Percentiles rank a stretch among this genome's conserved stretches.
Conservation (phyloP, 2,113 vertebrate species). For the Gracilinanus agilis region DNA sequence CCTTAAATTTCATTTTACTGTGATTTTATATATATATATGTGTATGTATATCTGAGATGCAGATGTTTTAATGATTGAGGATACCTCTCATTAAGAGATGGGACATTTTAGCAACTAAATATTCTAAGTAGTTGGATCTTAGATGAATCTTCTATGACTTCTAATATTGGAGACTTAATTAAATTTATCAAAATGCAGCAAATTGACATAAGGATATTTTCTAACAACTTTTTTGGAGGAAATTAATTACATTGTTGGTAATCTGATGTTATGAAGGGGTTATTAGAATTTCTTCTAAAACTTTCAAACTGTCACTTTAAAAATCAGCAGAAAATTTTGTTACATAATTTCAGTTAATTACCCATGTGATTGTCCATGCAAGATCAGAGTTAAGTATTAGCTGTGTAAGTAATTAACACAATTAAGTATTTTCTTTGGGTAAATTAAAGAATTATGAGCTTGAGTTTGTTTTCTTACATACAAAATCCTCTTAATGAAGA, state of each 20-base stretch:
- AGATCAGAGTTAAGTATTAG: constrained; percentile 24
- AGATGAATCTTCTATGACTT: constrained; percentile 59
- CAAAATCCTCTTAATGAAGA: constrained; percentile 24
- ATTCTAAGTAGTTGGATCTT: constrained; percentile 66
- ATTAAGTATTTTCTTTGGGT: constrained; percentile 39
- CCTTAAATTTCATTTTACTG: constrained; percentile 16
- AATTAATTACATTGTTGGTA: constrained; percentile 54
- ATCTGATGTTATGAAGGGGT: constrained; percentile 48
- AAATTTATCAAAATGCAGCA: constrained; percentile 73
- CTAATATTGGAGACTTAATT: constrained; percentile 60
- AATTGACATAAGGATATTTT: constrained; percentile 67
- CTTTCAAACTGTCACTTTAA: constrained; percentile 33
- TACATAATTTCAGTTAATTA: neutral
- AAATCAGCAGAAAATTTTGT: constrained; percentile 42
- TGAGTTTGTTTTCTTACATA: constrained; percentile 47
- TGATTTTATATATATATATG: neutral
- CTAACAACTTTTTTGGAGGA: constrained; percentile 72
- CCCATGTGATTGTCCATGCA: neutral
- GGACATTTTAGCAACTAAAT: constrained; percentile 62
- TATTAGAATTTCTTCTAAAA: constrained; percentile 55
- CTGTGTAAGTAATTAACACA: neutral
- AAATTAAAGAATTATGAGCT: constrained; percentile 40
- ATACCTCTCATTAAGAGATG: constrained; percentile 33
- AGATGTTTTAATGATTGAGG: constrained; percentile 37
- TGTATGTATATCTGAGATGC: constrained; percentile 16